These are phyloP conservation scores for Pygmarrhopalites habei DNA, from an alignment of 1,140 invertebrate species.

Conservation along the genomic window DNA sequence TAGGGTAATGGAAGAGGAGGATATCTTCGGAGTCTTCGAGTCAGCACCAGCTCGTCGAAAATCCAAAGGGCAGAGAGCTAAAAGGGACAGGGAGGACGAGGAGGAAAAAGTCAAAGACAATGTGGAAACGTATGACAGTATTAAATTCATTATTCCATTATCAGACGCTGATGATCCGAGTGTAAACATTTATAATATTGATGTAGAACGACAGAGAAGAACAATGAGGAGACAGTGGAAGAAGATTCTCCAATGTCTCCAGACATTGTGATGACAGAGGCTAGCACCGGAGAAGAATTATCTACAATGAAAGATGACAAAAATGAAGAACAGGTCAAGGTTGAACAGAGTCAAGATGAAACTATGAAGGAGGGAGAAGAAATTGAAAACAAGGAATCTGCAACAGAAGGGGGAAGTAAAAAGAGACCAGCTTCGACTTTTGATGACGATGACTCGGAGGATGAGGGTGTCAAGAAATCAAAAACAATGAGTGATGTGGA, in stretches of 20 bases:
- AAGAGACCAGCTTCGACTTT: slow-evolving; percentile 41
- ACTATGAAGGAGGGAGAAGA: neutral
- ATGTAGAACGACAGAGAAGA: neutral
- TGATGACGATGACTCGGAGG: slow-evolving; percentile 22
- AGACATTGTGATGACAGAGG: neutral
- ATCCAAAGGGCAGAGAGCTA: neutral
- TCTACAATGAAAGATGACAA: neutral
- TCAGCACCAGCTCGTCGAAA: neutral
- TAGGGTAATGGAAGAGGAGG: slow-evolving; percentile 9
- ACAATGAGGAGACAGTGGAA: neutral
- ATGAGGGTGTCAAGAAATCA: neutral
- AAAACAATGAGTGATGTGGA: slow-evolving; percentile 27
- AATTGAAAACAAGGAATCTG: too few relatives aligned
- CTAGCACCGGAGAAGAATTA: neutral
- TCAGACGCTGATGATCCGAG: neutral
- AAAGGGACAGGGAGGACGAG: neutral
- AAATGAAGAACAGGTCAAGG: neutral
- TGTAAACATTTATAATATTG: neutral
- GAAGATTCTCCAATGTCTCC: neutral
- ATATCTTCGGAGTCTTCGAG: slow-evolving; percentile 5
- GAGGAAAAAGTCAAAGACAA: neutral
- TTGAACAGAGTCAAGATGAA: neutral
- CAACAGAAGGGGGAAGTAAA: neutral
- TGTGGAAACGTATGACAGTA: neutral
- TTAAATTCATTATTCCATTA: too few relatives aligned